Evolutionary conservation across 2,888 invertebrate species (phyloP), one percentile per base, ranked within the genome.

Genomic region (Poecilus cupreus): DNA sequence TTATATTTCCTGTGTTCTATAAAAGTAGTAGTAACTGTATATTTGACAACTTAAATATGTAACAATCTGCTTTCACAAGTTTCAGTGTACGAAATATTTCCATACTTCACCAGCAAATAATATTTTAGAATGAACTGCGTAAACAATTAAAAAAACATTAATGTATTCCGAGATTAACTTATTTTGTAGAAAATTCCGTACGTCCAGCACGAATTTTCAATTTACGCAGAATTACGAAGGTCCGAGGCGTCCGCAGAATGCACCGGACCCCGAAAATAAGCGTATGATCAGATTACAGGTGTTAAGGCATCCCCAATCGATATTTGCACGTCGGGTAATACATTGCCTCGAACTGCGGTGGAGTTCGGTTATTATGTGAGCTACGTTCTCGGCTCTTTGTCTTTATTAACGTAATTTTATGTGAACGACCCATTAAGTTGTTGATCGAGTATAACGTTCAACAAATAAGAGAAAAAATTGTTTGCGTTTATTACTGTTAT

Each of bases 211-310:
- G 51, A 75, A 54, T 51, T 75, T 75, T 54, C 75, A 75, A 75
- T 75, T 75, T 75, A 26, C 75, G 75, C 32, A 64, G 49, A 11
- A 60, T 60, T 60, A 60, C 24, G 60, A 60, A 26, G 60, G 60
- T 60, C 11, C 18, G 20, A 10, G 10, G 24, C 18, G 51, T 13
- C 16, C 51, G 13, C 16, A 10, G 24, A 70, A 13, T 51, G 68
- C 37, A 76, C 24, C 37, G 37, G 54, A 76, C 76, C 57, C 32
- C 64, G 26, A 79, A 79, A 80, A 72, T 74, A 57, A 80, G 72
- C 80, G 74, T 80, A 74, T 80, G 80, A 80, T 80, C 72, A 74
- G 80, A 80, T 80, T 80, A 80, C 72, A 80, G 57, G 72, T 72
- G 72, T 37, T 70, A 57, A 70, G 80, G 74, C 22, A 16, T 11